A percentile compares a stretch with the other conserved stretches of the same genome.
Evolutionary conservation across 2,797 vertebrate genomes (phyloP).

Genomic region (Todus mexicanus): DNA sequence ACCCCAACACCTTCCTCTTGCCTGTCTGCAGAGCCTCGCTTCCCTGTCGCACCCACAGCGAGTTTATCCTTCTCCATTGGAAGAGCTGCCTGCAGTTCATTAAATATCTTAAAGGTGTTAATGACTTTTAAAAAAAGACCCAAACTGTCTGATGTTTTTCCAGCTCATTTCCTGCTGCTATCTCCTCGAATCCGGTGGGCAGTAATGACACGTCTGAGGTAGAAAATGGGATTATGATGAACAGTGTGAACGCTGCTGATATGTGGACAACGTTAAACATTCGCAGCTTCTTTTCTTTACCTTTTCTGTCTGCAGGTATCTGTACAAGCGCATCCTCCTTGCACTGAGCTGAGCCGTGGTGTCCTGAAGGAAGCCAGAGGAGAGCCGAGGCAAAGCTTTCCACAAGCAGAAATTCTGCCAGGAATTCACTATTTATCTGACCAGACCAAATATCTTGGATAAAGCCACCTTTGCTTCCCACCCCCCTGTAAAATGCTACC

Average conservation of each 20-base stretch:
- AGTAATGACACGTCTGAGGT: conserved; percentile 50
- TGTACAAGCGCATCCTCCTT: background rate
- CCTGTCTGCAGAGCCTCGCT: background rate
- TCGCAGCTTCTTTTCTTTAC: conserved; percentile 14
- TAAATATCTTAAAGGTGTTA: conserved; percentile 49
- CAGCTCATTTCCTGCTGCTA: conserved; percentile 58
- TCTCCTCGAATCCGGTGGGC: conserved; percentile 34
- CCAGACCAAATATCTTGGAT: background rate
- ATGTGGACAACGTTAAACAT: conserved; percentile 49
- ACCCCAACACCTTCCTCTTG: background rate
- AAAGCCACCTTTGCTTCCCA: background rate
- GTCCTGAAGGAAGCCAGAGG: background rate
- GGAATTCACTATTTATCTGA: background rate
- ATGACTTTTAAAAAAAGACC: conserved; percentile 40
- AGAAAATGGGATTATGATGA: conserved; percentile 59
- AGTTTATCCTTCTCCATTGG: conserved; percentile 12
- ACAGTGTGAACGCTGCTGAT: conserved; percentile 30
- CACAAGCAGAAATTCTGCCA: background rate
- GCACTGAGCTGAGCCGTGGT: background rate
- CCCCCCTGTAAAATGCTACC: background rate
- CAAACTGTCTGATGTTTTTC: conserved; percentile 56
- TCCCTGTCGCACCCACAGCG: background rate
- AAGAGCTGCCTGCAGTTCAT: conserved; percentile 40
- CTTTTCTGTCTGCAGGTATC: background rate
- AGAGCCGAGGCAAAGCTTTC: background rate